phyloP scores from a whole-genome alignment of 2,797 vertebrate species.

The Sciurus carolinensis region DNA sequence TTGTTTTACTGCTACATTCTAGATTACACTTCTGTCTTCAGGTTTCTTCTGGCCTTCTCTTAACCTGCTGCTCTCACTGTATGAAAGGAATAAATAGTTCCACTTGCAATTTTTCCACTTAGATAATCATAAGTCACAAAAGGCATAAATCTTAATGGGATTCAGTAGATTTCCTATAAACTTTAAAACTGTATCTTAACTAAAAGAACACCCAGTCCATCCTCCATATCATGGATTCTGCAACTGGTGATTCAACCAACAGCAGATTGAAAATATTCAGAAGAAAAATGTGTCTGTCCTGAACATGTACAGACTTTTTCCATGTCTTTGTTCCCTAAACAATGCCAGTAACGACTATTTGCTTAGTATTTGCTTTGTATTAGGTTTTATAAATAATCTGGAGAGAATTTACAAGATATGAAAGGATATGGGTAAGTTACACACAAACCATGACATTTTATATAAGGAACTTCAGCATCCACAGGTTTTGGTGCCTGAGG shows the following conservation, averaged over 20 bases:
- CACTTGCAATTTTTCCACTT: conserved; percentile 20
- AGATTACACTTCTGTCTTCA: conserved; percentile 10
- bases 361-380: not conserved
- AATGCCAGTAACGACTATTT: not conserved
- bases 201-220: not conserved
- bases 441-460: not conserved
- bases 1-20: conserved; percentile 55
- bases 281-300: not conserved
- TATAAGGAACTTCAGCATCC: not conserved
- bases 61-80: not conserved
- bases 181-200: conserved; percentile 63
- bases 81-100: conserved; percentile 39
- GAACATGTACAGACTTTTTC: not conserved
- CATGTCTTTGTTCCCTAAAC: not conserved
- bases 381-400: not conserved
- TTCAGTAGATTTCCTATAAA: conserved; percentile 48
- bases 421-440: not conserved
- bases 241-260: not conserved
- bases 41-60: not conserved
- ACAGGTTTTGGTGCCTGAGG: not conserved
- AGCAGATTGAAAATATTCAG: not conserved
- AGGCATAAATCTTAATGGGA: conserved; percentile 66
- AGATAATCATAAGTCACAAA: conserved; percentile 34
- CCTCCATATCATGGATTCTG: not conserved
- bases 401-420: not conserved